Evolutionary conservation across 2,888 invertebrate genomes (phyloP).

Genomic region (Aspidiotus destructor): DNA sequence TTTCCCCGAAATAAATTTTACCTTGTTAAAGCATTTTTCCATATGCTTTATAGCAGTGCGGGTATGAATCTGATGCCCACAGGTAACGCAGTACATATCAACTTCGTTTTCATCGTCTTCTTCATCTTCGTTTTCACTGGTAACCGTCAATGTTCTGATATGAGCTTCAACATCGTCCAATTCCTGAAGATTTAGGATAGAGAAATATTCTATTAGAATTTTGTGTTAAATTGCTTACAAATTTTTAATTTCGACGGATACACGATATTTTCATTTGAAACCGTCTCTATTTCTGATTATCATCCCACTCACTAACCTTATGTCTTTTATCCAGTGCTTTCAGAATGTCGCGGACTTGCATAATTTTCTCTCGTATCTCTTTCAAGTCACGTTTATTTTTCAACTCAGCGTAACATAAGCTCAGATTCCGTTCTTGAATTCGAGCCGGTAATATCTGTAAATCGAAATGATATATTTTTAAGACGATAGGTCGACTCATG

Average conservation of each 20-base stretch:
- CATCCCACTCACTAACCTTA: conserved; percentile 39
- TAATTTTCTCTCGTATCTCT: conserved; percentile 66
- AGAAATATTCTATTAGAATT: neutral
- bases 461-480: neutral
- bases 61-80: conserved; percentile 90
- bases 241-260: neutral
- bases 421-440: conserved; percentile 86
- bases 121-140: conserved; percentile 53
- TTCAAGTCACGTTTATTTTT: conserved; percentile 62
- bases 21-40: conserved; percentile 95
- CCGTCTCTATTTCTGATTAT: neutral
- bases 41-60: conserved; percentile 88
- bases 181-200: conserved; percentile 43
- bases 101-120: conserved; percentile 56
- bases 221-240: neutral
- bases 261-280: neutral
- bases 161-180: conserved; percentile 70
- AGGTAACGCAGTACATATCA: conserved; percentile 91
- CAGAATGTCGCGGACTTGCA: conserved; percentile 65
- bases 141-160: conserved; percentile 59
- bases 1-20: conserved; percentile 38
- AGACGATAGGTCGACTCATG: neutral
- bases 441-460: conserved; percentile 70
- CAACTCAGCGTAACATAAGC: conserved; percentile 77
- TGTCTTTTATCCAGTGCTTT: conserved; percentile 71